A percentile compares a stretch with the other conserved stretches of the same genome.
phyloP scores from a whole-genome alignment of 2,888 invertebrate genomes.

The Disparrhopalites patrizii region DNA sequence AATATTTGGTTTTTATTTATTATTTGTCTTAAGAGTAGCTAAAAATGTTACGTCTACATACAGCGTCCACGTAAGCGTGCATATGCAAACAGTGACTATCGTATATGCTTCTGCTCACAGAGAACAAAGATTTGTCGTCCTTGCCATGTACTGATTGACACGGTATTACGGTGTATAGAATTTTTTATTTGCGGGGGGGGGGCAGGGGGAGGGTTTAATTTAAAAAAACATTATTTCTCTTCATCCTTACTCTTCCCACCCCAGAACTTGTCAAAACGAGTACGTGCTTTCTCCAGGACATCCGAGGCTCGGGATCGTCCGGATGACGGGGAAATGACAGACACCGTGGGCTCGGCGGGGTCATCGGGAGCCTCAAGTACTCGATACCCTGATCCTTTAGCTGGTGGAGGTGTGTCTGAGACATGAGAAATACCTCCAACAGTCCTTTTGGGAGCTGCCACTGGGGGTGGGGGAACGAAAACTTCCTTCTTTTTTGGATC shows the following conservation, averaged over 20 bases:
- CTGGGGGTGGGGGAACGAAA: conserved; percentile 43
- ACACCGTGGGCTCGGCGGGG: conserved; percentile 46
- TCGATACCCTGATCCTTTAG: conserved; percentile 50
- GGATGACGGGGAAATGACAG: conserved; percentile 46
- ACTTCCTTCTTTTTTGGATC: conserved; percentile 28
- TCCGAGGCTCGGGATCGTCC: conserved; percentile 63
- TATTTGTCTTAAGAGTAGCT: too few relatives aligned
- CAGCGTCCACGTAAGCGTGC: too few relatives aligned
- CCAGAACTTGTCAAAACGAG: conserved; percentile 81
- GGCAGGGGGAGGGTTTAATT: too few relatives aligned
- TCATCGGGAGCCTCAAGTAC: conserved; percentile 52
- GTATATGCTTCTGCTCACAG: too few relatives aligned
- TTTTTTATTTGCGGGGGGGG: too few relatives aligned
- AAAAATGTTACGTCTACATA: too few relatives aligned
- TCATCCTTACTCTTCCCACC: conserved; percentile 53
- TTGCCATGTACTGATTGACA: too few relatives aligned
- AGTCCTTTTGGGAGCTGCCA: conserved; percentile 29
- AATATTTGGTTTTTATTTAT: too few relatives aligned
- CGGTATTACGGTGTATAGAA: too few relatives aligned
- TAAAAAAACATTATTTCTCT: conserved; percentile 40
- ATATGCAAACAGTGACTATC: too few relatives aligned
- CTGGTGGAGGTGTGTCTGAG: conserved; percentile 43
- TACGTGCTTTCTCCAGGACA: conserved; percentile 74
- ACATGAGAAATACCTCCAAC: conserved; percentile 42
- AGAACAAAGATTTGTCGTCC: too few relatives aligned